Conservation (phyloP, 1,140 invertebrate genomes). For the Gryllus bimaculatus region DNA sequence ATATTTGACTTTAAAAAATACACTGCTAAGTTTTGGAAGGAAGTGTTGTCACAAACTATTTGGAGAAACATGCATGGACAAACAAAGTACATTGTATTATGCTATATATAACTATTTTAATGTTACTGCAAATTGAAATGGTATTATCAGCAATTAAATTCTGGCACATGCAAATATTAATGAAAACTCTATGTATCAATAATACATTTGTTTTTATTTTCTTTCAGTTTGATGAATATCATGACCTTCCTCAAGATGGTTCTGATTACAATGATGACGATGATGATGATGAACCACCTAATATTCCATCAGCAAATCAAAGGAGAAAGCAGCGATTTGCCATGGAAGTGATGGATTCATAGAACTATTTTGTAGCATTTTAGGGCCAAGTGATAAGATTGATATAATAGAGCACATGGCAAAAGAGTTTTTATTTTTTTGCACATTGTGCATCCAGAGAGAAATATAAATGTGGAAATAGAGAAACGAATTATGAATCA, state of each 20-base stretch:
- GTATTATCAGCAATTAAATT: too few relatives aligned
- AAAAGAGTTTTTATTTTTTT: slow-evolving; percentile 9
- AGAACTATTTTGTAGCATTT: neutral
- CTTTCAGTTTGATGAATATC: slow-evolving; percentile 22
- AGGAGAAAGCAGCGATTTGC: neutral
- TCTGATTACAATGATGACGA: slow-evolving; percentile 19
- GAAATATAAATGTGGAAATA: neutral
- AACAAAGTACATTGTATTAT: too few relatives aligned
- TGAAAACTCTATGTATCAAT: too few relatives aligned
- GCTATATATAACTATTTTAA: too few relatives aligned
- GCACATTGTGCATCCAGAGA: neutral
- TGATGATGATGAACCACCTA: slow-evolving; percentile 7
- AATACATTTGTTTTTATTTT: too few relatives aligned
- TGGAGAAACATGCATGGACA: too few relatives aligned
- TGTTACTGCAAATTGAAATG: too few relatives aligned
- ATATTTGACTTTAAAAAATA: too few relatives aligned
- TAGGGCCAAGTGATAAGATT: slow-evolving; percentile 1
- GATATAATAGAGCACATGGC: neutral
- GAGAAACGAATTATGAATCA: neutral
- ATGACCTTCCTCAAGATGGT: slow-evolving; percentile 22
- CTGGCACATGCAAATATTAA: too few relatives aligned
- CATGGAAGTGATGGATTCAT: slow-evolving; percentile 16
- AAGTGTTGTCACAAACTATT: too few relatives aligned
- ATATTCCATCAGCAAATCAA: neutral
- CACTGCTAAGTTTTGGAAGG: too few relatives aligned